Evolutionary conservation across 2,797 vertebrate genomes (phyloP), one percentile per base, ranked within the genome.

Genomic region (Cirrhinus mrigala): DNA sequence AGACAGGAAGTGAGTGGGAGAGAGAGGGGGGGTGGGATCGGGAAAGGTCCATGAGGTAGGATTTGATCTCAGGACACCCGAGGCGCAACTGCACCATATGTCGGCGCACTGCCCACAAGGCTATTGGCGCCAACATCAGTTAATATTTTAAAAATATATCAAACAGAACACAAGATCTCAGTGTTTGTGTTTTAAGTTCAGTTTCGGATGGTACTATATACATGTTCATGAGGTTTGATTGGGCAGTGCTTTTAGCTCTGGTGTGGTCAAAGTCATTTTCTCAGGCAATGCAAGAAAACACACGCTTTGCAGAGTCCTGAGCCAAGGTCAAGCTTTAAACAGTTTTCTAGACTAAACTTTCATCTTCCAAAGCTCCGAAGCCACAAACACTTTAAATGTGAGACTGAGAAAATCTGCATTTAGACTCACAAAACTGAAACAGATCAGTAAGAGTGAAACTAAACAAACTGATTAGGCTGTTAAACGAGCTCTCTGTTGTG

Each of bases 401-500:
- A 27, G 9, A 58, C 37, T 4, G 5, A 22, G 24, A 73, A 75
- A 52, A 40, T 9, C 40, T 3, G 8, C 24, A 64, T 4, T 24
- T 10, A 74, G n/a, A 18, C 44, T 62, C 0, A 46, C 29, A 22
- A 52, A 83, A 75, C 10, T 64, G 27, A 37, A 80, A 52, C 18
- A 24, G 27, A 64, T 11, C 16, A 58, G 66, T 71, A 12, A 74
- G 29, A 68, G 58, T 76, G 52, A 56, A 73, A 82, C 10, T 16
- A 83, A 77, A 77, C 24, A 16, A 50, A 68, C 58, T 22, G 62
- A 68, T 56, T 29, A 56, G 27, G 33, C 79, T 69, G 33, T 33
- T 82, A 86, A 79, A 85, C 18, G 52, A 79, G 64, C 37, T 85
- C 52, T 71, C 52, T 79, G 64, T 70, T 71, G 40, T 60, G 75